Conservation (phyloP, 2,113 vertebrate species). For the Alaudala cheleensis region DNA sequence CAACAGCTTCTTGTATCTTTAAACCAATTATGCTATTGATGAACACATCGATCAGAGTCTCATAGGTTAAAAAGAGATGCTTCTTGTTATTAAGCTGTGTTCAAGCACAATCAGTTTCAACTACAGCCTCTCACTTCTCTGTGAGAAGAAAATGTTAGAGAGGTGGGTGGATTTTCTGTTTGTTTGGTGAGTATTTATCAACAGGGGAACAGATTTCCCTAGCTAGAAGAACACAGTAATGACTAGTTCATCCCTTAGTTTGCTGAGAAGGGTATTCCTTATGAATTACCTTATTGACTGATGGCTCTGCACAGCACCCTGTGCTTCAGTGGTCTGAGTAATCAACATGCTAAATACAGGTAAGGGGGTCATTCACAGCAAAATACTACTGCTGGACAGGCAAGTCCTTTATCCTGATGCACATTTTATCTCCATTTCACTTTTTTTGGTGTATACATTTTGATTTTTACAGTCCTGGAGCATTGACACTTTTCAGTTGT, state of each 20-base stretch:
- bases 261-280: conserved; percentile 23
- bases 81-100: not conserved
- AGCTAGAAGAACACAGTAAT: not conserved
- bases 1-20: not conserved
- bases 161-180: not conserved
- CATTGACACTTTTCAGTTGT: not conserved
- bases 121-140: not conserved
- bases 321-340: conserved; percentile 50
- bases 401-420: not conserved
- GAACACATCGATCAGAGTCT: not conserved
- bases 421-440: not conserved
- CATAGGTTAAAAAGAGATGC: not conserved
- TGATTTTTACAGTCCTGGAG: not conserved
- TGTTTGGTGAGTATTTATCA: not conserved
- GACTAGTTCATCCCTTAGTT: conserved; percentile 36
- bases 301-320: conserved; percentile 21
- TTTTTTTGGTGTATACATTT: not conserved
- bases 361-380: not conserved
- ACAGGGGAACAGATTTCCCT: not conserved
- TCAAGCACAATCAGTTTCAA: not conserved
- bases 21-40: not conserved
- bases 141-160: conserved; percentile 9
- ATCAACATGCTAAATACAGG: conserved; percentile 51
- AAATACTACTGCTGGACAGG: conserved; percentile 19
- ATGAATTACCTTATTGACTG: conserved; percentile 69